Evolutionary conservation across 2,888 invertebrate species (phyloP).

Genomic region (Campoplex nolae): DNA sequence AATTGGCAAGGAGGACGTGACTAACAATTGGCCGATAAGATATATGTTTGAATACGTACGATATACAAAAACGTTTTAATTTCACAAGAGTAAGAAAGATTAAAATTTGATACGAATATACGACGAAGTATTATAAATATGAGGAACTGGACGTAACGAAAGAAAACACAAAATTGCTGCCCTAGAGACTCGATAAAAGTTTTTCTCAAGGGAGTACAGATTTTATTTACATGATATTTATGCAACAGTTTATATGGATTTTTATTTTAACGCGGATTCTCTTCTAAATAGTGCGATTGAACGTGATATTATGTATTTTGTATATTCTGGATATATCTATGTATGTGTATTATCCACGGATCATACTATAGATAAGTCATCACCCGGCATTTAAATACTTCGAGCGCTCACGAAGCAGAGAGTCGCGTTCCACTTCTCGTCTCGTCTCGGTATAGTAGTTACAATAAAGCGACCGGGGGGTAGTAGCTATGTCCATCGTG

Average conservation of each 20-base stretch:
- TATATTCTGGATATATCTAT: too few relatives aligned
- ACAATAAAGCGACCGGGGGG: conserved; percentile 35
- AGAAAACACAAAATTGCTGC: too few relatives aligned
- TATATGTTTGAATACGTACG: not conserved
- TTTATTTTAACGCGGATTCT: too few relatives aligned
- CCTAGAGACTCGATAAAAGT: too few relatives aligned
- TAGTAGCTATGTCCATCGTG: conserved; percentile 48
- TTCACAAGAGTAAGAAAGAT: not conserved
- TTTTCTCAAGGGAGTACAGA: too few relatives aligned
- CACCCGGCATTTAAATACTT: conserved; percentile 61
- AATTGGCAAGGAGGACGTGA: conserved; percentile 56
- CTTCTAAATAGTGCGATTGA: too few relatives aligned
- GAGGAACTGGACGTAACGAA: not conserved
- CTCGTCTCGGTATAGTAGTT: conserved; percentile 59
- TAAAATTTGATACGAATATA: not conserved
- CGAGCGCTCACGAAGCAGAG: conserved; percentile 48
- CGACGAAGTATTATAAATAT: not conserved
- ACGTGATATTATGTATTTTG: too few relatives aligned
- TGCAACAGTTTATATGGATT: too few relatives aligned
- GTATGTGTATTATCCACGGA: not conserved
- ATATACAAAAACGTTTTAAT: not conserved
- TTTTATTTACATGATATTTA: too few relatives aligned
- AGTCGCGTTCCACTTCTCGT: conserved; percentile 67
- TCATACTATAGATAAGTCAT: not conserved
- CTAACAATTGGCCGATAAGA: conserved; percentile 47